Percentiles rank a stretch among this genome's conserved stretches.
These are phyloP conservation scores for Sarcophaga bullata DNA, from an alignment of 1,140 invertebrate genomes.

Conservation along the genomic window DNA sequence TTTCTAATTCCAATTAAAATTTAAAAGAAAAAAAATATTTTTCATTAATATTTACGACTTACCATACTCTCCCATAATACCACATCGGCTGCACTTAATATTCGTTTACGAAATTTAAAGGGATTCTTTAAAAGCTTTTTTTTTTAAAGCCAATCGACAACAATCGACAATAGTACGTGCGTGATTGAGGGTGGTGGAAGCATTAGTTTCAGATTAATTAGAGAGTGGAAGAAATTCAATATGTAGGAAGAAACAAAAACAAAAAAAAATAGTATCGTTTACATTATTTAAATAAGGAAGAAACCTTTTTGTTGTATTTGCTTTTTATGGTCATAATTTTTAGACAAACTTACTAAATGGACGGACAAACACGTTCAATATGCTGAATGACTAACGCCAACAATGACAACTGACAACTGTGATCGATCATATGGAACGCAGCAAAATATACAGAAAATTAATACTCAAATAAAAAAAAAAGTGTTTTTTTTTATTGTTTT, in stretches of 20 bases:
- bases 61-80: constrained; percentile 21
- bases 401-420: neutral
- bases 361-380: neutral
- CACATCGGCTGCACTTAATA: constrained; percentile 13
- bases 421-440: neutral
- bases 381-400: neutral
- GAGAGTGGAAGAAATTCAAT: neutral
- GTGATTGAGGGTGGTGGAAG: too few relatives aligned
- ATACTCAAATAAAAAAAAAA: neutral
- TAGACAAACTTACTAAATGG: constrained; percentile 1
- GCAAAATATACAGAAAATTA: neutral
- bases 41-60: neutral
- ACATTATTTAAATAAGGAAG: constrained; percentile 2
- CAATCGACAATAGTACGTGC: too few relatives aligned
- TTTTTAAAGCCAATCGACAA: too few relatives aligned
- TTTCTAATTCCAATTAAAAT: too few relatives aligned
- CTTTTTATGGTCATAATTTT: neutral
- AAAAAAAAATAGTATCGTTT: neutral
- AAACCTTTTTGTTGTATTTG: neutral
- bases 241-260: neutral
- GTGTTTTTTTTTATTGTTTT: too few relatives aligned
- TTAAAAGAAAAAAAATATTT: too few relatives aligned
- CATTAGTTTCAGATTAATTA: neutral
- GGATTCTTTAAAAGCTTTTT: neutral
- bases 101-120: constrained; percentile 15